phyloP scores from a whole-genome alignment of 2,888 invertebrate genomes.

The Heteromyza rotundicornis region DNA sequence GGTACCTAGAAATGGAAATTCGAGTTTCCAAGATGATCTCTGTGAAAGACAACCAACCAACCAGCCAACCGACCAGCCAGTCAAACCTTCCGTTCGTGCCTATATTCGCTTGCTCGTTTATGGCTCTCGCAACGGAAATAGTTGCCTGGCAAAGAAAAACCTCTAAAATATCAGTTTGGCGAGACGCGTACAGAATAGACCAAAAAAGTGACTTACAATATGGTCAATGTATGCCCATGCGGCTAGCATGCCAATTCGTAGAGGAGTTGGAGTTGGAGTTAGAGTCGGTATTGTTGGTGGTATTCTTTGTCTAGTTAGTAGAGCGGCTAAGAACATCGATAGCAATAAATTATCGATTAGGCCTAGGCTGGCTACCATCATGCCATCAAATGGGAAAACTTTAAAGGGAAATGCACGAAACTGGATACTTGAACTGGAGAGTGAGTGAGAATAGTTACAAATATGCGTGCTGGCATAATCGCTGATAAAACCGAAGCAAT shows the following conservation, averaged over 20 bases:
- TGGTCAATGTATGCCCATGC: neutral
- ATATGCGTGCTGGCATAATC: conserved; percentile 35
- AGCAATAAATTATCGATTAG: conserved; percentile 60
- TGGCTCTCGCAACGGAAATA: conserved; percentile 13
- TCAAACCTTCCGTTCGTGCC: too few relatives aligned
- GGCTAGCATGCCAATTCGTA: neutral
- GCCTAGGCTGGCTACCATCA: conserved; percentile 33
- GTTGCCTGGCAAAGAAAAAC: neutral
- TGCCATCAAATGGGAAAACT: neutral
- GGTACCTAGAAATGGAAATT: conserved; percentile 36
- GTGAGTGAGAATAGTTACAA: neutral
- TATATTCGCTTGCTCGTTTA: too few relatives aligned
- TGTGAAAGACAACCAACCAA: neutral
- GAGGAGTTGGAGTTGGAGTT: neutral
- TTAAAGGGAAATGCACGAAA: neutral
- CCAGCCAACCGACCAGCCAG: neutral
- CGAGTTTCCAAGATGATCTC: conserved; percentile 31
- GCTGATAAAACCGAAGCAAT: conserved; percentile 27
- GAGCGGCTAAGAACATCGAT: conserved; percentile 35
- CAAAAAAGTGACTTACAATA: neutral
- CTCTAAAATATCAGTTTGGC: neutral
- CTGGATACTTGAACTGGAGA: too few relatives aligned
- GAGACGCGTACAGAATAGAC: neutral
- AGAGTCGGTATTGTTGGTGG: conserved; percentile 31
- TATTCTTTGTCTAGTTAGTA: conserved; percentile 1